Evolutionary conservation across 2,113 vertebrate species (phyloP).

Genomic region (Gnathonemus longibarbis): DNA sequence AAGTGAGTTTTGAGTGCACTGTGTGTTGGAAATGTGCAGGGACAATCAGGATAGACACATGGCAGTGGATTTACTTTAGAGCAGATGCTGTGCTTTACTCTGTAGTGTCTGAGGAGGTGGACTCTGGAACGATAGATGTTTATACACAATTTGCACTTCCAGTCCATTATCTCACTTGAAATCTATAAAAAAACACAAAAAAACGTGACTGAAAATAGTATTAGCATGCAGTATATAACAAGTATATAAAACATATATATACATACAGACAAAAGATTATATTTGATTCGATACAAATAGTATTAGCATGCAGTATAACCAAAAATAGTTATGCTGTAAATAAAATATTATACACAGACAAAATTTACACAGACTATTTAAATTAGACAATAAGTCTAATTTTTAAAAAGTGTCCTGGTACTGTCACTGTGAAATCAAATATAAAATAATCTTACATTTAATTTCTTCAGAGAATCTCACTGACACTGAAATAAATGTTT

Average conservation of each 20-base stretch:
- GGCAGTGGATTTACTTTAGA: slow-evolving; percentile 7
- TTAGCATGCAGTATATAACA: not conserved
- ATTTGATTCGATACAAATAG: not conserved
- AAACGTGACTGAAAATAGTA: not conserved
- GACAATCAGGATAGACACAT: not conserved
- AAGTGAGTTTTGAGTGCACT: slow-evolving; percentile 11
- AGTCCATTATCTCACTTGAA: not conserved
- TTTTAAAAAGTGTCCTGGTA: not conserved
- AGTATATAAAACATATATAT: not conserved
- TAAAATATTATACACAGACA: not conserved
- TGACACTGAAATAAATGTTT: not conserved
- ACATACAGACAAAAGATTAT: not conserved
- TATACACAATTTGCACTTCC: slow-evolving; percentile 3
- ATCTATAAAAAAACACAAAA: not conserved
- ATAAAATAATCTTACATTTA: not conserved
- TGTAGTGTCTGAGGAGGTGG: not conserved
- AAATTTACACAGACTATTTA: not conserved
- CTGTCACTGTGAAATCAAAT: not conserved
- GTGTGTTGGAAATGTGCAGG: not conserved
- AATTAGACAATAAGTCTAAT: not conserved
- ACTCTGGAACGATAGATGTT: not conserved
- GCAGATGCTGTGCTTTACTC: not conserved
- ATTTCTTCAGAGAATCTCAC: not conserved
- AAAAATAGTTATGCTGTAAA: not conserved
- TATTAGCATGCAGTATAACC: not conserved